Evolutionary conservation across 2,797 vertebrate species (phyloP).

Genomic region (Erpetoichthys calabaricus): DNA sequence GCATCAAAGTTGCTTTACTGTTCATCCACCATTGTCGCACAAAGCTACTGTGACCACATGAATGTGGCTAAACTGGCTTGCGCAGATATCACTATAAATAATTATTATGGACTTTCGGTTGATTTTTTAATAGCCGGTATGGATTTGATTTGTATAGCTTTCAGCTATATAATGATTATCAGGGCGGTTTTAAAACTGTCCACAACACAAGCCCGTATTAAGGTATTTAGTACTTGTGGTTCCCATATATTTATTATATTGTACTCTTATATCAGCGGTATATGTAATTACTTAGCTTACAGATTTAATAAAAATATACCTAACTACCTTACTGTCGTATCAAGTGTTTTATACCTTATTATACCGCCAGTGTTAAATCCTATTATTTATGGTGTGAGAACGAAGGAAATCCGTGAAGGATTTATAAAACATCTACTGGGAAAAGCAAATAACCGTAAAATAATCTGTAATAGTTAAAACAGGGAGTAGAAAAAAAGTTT

Average conservation of each 20-base stretch:
- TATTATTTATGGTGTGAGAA: constrained; percentile 1
- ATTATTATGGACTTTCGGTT: background rate
- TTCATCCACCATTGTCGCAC: background rate
- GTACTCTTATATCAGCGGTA: background rate
- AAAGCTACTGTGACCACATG: constrained; percentile 1
- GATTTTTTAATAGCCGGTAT: background rate
- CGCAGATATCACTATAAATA: background rate
- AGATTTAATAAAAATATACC: background rate
- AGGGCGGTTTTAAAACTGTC: background rate
- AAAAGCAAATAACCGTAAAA: background rate
- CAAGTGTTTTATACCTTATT: background rate
- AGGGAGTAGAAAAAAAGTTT: too few relatives aligned
- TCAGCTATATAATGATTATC: constrained; percentile 1
- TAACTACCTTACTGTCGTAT: background rate
- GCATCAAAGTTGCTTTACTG: constrained; percentile 4
- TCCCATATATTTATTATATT: constrained; percentile 2
- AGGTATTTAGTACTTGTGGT: constrained; percentile 1
- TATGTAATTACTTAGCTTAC: background rate
- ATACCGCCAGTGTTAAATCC: constrained; percentile 1
- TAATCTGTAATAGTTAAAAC: too few relatives aligned
- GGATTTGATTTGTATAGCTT: background rate
- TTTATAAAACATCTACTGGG: background rate
- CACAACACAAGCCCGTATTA: background rate
- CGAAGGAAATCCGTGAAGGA: constrained; percentile 1
- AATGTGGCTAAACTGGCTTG: constrained; percentile 1